Conservation (phyloP, 2,888 invertebrate genomes). For the Stictocephala bisonia region DNA sequence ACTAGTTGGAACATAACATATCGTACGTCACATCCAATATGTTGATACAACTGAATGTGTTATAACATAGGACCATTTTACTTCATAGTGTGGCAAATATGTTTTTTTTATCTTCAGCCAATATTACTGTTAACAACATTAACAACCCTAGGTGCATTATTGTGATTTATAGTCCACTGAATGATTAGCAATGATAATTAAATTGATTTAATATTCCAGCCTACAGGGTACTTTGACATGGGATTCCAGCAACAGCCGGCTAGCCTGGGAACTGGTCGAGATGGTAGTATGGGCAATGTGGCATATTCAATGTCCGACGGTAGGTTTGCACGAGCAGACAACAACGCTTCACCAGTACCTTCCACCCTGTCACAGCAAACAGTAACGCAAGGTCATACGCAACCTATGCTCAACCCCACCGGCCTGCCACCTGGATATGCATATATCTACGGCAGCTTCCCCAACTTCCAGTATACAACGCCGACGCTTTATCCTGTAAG, state of each 20-base stretch:
- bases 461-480: slow-evolving; percentile 76
- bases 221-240: slow-evolving; percentile 78
- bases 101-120: no score
- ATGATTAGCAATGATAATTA: no score
- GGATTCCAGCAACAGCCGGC: slow-evolving; percentile 80
- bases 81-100: no score
- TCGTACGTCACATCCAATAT: no score
- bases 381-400: slow-evolving; percentile 71
- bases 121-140: no score
- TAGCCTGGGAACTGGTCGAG: slow-evolving; percentile 75
- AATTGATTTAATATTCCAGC: no score
- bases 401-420: slow-evolving; percentile 72
- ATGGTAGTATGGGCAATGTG: slow-evolving; percentile 72
- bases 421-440: slow-evolving; percentile 77
- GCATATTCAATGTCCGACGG: slow-evolving; percentile 79
- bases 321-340: slow-evolving; percentile 78
- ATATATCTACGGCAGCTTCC: slow-evolving; percentile 74
- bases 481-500: slow-evolving; percentile 77
- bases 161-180: no score
- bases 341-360: slow-evolving; percentile 80
- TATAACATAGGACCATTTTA: no score
- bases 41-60: no score
- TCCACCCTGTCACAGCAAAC: slow-evolving; percentile 76
- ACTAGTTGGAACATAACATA: no score
- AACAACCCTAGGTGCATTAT: no score